phyloP scores from a whole-genome alignment of 2,113 vertebrate species.

The Heliornis fulica region DNA sequence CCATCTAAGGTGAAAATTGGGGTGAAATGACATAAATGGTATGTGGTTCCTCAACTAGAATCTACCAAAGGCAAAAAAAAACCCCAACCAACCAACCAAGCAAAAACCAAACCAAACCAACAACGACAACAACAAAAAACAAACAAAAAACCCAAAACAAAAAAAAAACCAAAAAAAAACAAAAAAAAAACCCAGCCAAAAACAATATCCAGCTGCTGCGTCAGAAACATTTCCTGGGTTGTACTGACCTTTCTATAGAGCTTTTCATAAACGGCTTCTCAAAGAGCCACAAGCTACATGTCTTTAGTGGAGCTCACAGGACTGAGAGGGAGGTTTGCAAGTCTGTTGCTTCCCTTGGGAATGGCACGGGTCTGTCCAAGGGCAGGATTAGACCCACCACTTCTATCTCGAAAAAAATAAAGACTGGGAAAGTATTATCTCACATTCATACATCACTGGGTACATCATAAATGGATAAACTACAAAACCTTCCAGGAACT shows the following conservation, averaged over 20 bases:
- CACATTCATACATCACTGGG: rapidly evolving
- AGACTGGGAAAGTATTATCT: background rate
- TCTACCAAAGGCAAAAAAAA: background rate
- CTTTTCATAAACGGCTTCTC: background rate
- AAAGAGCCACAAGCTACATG: background rate
- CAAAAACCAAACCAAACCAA: background rate
- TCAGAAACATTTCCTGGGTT: background rate
- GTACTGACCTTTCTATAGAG: background rate
- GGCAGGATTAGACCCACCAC: background rate
- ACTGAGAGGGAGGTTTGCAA: rapidly evolving
- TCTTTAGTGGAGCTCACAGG: background rate
- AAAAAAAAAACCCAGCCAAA: too few relatives aligned
- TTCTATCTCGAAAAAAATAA: background rate
- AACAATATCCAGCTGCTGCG: background rate
- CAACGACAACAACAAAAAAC: too few relatives aligned
- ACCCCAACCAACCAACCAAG: too few relatives aligned
- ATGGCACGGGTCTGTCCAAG: background rate
- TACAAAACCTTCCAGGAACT: background rate
- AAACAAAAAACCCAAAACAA: too few relatives aligned
- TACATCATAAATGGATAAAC: background rate
- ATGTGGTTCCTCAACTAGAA: background rate
- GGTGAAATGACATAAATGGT: background rate
- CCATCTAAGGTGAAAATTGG: background rate
- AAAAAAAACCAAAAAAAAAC: too few relatives aligned
- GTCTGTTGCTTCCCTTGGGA: background rate